phyloP scores from a whole-genome alignment of 2,797 vertebrate genomes.

The Moxostoma hubbsi region DNA sequence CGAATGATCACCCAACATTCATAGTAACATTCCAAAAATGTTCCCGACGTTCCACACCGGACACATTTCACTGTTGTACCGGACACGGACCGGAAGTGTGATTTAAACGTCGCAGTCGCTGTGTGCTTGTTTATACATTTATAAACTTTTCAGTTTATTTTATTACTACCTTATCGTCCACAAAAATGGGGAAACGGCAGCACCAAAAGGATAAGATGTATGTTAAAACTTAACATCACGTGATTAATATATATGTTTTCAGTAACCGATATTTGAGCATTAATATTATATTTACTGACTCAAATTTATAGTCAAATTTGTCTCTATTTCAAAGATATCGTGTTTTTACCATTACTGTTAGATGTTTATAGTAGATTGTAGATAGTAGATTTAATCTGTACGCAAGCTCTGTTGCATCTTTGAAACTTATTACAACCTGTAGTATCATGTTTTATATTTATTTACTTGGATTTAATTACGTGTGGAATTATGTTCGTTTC shows the following conservation, averaged over 20 bases:
- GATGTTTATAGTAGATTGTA: too few relatives aligned
- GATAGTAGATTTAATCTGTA: too few relatives aligned
- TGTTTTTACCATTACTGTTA: too few relatives aligned
- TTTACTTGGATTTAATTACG: too few relatives aligned
- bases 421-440: too few relatives aligned
- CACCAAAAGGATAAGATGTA: constrained; percentile 98
- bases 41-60: constrained; percentile 10
- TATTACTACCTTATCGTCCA: background rate
- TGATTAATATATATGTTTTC: background rate
- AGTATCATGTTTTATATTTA: too few relatives aligned
- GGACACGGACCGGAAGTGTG: constrained; percentile 4
- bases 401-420: too few relatives aligned
- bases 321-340: too few relatives aligned
- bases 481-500: too few relatives aligned
- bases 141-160: background rate
- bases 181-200: constrained; percentile 92
- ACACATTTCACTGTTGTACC: constrained; percentile 33
- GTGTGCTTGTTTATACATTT: background rate
- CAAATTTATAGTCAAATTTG: too few relatives aligned
- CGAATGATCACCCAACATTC: too few relatives aligned
- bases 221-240: constrained; percentile 53
- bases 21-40: too few relatives aligned
- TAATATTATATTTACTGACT: background rate
- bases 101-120: constrained; percentile 2
- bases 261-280: background rate